Evolutionary conservation across 2,797 vertebrate genomes (phyloP).

Genomic region (Bufotes viridis): DNA sequence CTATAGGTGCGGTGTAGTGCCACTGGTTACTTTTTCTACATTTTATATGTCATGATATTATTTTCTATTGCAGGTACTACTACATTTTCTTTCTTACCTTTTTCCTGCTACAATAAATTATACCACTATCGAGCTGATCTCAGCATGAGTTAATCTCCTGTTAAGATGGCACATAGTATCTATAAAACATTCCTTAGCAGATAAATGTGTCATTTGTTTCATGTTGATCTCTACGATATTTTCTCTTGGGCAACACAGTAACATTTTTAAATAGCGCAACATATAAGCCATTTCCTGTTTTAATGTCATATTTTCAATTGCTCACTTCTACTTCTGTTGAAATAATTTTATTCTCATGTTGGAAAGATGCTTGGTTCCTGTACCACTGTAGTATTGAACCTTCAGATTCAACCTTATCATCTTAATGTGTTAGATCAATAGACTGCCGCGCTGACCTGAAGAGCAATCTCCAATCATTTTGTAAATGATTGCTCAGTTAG

Average conservation of each 20-base stretch:
- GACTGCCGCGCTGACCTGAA: constrained; percentile 31
- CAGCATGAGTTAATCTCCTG: constrained; percentile 38
- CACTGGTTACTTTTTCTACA: no score
- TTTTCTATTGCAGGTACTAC: background rate
- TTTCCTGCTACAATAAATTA: constrained; percentile 34
- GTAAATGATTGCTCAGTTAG: constrained; percentile 51
- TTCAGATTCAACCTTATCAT: constrained; percentile 47
- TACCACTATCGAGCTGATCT: constrained; percentile 42
- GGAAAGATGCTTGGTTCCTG: constrained; percentile 12
- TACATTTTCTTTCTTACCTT: constrained; percentile 16
- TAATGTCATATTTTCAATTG: constrained; percentile 47
- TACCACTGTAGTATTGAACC: constrained; percentile 42
- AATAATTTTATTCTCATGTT: constrained; percentile 44
- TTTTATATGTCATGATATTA: no score
- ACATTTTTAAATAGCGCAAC: background rate
- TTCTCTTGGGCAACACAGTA: constrained; percentile 25
- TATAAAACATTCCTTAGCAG: constrained; percentile 41
- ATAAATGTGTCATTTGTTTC: constrained; percentile 51
- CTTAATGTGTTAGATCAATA: constrained; percentile 58
- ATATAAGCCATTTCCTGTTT: constrained; percentile 29
- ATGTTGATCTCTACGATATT: constrained; percentile 5
- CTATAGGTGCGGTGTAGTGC: no score
- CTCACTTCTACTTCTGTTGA: constrained; percentile 17
- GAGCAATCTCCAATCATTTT: constrained; percentile 57
- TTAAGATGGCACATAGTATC: constrained; percentile 28